Percentiles rank a stretch among this genome's conserved stretches.
These are phyloP conservation scores for Eurytoma californica DNA, from an alignment of 2,888 invertebrate genomes.

Conservation along the genomic window DNA sequence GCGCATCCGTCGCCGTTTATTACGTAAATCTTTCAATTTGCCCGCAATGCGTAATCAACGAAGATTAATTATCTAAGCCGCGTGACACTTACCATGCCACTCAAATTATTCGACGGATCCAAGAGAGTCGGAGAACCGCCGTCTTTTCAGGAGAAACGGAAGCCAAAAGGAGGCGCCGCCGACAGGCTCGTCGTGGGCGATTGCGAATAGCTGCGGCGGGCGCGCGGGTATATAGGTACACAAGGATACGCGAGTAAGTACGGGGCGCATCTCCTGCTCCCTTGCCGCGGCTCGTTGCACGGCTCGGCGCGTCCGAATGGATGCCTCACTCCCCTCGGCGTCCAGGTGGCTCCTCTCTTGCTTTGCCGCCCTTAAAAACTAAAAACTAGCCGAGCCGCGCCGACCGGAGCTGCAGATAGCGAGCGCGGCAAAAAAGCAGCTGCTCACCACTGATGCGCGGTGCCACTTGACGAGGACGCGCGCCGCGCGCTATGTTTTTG, in stretches of 20 bases:
- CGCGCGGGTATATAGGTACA: constrained; percentile 32
- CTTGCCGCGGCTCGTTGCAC: constrained; percentile 73
- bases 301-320: constrained; percentile 73
- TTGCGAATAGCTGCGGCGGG: neutral
- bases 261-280: constrained; percentile 66
- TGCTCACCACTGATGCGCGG: constrained; percentile 10
- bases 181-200: neutral
- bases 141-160: neutral
- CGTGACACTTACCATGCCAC: too few species aligned
- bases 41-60: too few species aligned
- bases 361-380: constrained; percentile 65
- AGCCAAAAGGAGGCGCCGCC: neutral
- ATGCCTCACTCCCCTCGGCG: constrained; percentile 68
- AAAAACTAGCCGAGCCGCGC: constrained; percentile 50
- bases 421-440: constrained; percentile 12
- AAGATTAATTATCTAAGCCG: too few species aligned
- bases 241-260: constrained; percentile 4
- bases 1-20: too few species aligned
- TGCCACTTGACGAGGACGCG: neutral
- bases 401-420: constrained; percentile 33
- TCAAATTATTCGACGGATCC: too few species aligned
- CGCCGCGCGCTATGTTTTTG: neutral
- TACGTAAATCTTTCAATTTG: too few species aligned
- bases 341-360: constrained; percentile 66
- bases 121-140: too few species aligned